Percentiles rank a stretch among this genome's conserved stretches.
phyloP scores from a whole-genome alignment of 2,797 vertebrate species.

The Masticophis lateralis region DNA sequence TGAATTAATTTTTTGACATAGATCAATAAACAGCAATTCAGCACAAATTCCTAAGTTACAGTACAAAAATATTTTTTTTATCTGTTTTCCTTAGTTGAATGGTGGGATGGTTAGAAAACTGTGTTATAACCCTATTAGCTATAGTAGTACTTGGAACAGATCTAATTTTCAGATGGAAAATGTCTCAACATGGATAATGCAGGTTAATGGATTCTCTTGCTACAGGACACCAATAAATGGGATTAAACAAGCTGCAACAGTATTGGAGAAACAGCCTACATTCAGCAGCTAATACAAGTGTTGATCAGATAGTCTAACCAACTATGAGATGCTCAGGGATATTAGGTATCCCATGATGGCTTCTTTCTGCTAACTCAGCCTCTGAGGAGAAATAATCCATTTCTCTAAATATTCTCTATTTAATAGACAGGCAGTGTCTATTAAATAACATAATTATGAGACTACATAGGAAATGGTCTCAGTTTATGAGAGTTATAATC shows the following conservation, averaged over 20 bases:
- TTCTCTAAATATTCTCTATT: too few species aligned
- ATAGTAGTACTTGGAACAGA: neutral
- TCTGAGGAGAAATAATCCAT: neutral
- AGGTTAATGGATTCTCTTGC: neutral
- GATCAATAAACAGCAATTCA: neutral
- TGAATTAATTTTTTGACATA: neutral
- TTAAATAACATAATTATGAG: neutral
- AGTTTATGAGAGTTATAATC: neutral
- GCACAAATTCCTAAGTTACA: neutral
- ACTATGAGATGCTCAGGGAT: neutral
- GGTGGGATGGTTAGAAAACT: neutral
- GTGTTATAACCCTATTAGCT: neutral
- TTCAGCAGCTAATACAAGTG: neutral
- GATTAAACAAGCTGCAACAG: neutral
- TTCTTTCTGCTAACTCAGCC: neutral
- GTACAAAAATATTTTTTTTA: neutral
- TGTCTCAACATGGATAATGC: neutral
- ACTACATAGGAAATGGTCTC: neutral
- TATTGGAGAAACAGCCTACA: neutral
- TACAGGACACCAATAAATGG: neutral
- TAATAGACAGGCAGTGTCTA: neutral
- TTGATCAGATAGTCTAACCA: neutral
- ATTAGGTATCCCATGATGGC: neutral
- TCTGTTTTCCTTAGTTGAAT: neutral
- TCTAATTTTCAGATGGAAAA: neutral